A percentile compares a stretch with the other conserved stretches of the same genome.
Evolutionary conservation across 2,888 invertebrate species (phyloP).

Genomic region (Hololepta plana): DNA sequence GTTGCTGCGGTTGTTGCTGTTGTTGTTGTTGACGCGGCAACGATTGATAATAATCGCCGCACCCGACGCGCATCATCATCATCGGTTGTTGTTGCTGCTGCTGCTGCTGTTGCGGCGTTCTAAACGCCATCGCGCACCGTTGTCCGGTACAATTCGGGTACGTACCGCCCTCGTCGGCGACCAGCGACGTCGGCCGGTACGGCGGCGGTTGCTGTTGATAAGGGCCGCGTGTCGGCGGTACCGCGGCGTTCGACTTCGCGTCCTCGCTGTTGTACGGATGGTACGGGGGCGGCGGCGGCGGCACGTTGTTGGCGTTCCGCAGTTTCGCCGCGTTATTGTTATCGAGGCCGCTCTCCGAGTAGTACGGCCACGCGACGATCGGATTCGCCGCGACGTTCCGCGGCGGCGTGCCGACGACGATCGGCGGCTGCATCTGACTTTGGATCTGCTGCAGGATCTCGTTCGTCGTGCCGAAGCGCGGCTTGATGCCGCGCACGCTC

Average conservation of each 20-base stretch:
- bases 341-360: conserved; percentile 36
- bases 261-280: too few relatives aligned
- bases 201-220: conserved; percentile 12
- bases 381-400: conserved; percentile 16
- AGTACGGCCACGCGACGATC: conserved; percentile 45
- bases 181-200: conserved; percentile 22
- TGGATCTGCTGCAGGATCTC: conserved; percentile 71
- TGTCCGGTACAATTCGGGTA: conserved; percentile 35
- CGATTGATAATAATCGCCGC: conserved; percentile 21
- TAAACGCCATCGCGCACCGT: too few relatives aligned
- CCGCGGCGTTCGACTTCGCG: too few relatives aligned
- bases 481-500: conserved; percentile 75
- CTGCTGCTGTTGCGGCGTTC: too few relatives aligned
- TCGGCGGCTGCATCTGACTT: conserved; percentile 37
- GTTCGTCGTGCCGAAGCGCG: conserved; percentile 63
- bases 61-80: conserved; percentile 19
- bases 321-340: conserved; percentile 16
- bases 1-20: too few relatives aligned
- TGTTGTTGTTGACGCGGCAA: conserved; percentile 18
- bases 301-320: conserved; percentile 14
- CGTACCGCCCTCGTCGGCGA: conserved; percentile 26
- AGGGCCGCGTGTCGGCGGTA: background rate
- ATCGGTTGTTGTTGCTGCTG: conserved; percentile 7
- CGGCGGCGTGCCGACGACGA: background rate
- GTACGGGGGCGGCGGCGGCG: background rate